Conservation (phyloP, 92 coral and sea anemone species). For the Siderastrea radians region DNA sequence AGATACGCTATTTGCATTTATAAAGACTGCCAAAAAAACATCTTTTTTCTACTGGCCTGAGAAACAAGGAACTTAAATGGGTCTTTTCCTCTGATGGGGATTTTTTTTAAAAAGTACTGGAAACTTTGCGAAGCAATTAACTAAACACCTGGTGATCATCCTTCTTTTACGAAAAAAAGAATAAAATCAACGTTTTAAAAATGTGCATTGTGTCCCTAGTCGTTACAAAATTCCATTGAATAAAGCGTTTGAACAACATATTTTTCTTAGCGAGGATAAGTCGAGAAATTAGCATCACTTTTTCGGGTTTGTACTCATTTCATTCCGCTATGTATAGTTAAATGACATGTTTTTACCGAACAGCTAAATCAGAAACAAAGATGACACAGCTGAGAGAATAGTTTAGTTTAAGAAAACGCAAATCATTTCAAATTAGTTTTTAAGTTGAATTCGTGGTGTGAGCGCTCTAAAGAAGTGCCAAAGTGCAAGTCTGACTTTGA, state of each 20-base stretch:
- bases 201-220: background rate
- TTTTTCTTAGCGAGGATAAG: background rate
- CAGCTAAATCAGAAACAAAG: conserved; percentile 6
- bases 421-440: background rate
- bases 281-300: background rate
- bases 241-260: background rate
- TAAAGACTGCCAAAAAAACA: background rate
- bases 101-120: background rate
- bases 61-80: background rate
- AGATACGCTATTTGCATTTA: background rate
- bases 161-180: background rate
- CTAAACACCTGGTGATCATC: background rate
- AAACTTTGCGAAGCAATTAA: background rate
- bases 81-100: background rate
- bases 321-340: conserved; percentile 2
- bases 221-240: background rate
- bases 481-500: background rate
- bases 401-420: background rate
- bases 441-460: conserved; percentile 20
- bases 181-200: background rate
- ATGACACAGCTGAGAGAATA: conserved; percentile 6
- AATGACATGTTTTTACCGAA: background rate
- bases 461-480: background rate
- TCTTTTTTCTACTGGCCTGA: background rate
- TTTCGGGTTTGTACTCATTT: background rate